Conservation (phyloP, 2,113 vertebrate genomes). For the Scatophagus argus region DNA sequence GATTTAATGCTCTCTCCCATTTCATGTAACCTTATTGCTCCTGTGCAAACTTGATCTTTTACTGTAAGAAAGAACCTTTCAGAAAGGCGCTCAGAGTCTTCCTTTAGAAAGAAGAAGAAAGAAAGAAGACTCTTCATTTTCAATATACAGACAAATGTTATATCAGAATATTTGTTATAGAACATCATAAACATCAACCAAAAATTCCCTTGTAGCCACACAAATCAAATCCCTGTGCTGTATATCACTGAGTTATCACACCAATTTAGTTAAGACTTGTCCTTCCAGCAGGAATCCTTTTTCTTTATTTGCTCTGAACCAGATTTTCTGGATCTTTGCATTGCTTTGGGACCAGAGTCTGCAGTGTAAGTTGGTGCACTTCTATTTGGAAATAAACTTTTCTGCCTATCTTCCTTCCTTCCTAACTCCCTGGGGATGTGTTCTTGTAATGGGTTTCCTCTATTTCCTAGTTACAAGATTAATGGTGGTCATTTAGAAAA, state of each 20-base stretch:
- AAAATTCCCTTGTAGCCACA: neutral
- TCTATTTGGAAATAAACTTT: constrained; percentile 35
- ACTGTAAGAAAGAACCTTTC: neutral
- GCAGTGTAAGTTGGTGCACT: constrained; percentile 27
- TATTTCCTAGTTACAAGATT: constrained; percentile 58
- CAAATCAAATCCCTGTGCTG: neutral
- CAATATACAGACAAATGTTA: neutral
- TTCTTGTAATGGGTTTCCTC: constrained; percentile 38
- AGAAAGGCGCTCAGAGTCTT: neutral
- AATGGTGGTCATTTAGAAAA: constrained; percentile 38
- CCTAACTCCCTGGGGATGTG: constrained; percentile 12
- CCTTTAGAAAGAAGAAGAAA: neutral
- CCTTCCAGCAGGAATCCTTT: neutral
- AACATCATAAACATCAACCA: neutral
- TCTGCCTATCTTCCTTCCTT: constrained; percentile 25
- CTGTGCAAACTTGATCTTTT: neutral
- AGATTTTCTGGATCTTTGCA: constrained; percentile 10
- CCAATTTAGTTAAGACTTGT: neutral
- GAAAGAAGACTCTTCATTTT: neutral
- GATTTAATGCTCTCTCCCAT: neutral
- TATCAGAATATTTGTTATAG: neutral
- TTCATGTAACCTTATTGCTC: neutral
- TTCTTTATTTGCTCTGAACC: constrained; percentile 28
- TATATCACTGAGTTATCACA: constrained; percentile 5
- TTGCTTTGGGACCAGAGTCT: constrained; percentile 15